phyloP scores from a whole-genome alignment of 2,888 invertebrate genomes.

The Epinotia demarniana region DNA sequence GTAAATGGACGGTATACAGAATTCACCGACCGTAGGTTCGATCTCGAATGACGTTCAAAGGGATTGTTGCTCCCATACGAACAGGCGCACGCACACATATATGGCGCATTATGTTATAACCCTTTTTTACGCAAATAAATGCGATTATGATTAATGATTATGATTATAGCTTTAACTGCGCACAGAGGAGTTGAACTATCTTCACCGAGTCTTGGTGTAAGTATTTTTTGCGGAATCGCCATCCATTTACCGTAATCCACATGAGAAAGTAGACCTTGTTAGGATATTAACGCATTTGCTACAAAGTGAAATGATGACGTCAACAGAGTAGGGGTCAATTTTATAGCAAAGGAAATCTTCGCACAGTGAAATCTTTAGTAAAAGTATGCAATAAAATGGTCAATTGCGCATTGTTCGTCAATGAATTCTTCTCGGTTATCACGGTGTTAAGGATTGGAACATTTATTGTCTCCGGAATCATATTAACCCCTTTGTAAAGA shows the following conservation, averaged over 20 bases:
- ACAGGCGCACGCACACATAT: too few relatives aligned
- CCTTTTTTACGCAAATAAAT: too few relatives aligned
- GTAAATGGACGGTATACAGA: too few relatives aligned
- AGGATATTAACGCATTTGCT: not conserved
- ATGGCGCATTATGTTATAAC: too few relatives aligned
- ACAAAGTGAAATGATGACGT: constrained; percentile 4
- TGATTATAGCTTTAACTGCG: too few relatives aligned
- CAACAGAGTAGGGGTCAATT: constrained; percentile 9
- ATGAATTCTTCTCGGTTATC: constrained; percentile 14
- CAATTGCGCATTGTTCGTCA: constrained; percentile 34
- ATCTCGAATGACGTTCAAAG: not conserved
- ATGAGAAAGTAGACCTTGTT: not conserved
- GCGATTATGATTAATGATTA: too few relatives aligned
- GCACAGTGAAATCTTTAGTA: constrained; percentile 21
- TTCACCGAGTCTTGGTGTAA: too few relatives aligned
- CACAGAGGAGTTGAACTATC: too few relatives aligned
- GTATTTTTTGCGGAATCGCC: too few relatives aligned
- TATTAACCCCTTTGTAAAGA: constrained; percentile 27
- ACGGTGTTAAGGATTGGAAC: constrained; percentile 1
- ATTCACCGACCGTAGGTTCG: too few relatives aligned
- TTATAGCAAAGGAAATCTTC: constrained; percentile 22
- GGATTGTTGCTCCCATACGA: too few relatives aligned
- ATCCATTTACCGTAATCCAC: not conserved
- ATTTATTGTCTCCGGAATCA: constrained; percentile 13
- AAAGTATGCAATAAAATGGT: constrained; percentile 28